Evolutionary conservation across 2,888 invertebrate species (phyloP), one percentile per base, ranked within the genome.

Genomic region (Mamestra brassicae): DNA sequence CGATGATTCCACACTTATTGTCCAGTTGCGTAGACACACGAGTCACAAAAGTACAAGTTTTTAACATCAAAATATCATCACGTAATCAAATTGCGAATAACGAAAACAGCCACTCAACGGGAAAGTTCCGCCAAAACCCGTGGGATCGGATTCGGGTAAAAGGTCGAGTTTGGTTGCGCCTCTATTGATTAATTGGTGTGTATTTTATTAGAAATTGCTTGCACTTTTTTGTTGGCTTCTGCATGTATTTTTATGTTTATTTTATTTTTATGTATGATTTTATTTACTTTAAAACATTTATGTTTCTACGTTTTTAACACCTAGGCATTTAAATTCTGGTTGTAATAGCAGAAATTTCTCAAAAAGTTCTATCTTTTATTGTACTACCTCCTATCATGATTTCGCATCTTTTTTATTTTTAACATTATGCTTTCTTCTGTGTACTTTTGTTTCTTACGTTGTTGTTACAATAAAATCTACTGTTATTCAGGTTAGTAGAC

Each of bases 191-290:
- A 76, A 69, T 45, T 58, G 71, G 58, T 72, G 60, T 64, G 26
- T 42, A 64, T 57, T 74, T 72, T 52, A 34, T 65, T 52, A 66
- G 52, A 63, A 73, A 55, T 66, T 75, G 80, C 79, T 78, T 86
- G 86, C 73, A 79, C n/a, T 80, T 84, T 81, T 80, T 66, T 80
- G 78, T 77, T 67, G 57, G 80, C 76, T 79, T 84, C 76, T 82
- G 86, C 86, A 86, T 84, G 82, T 6, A 45, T 17, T 75, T 57
- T 74, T 81, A 64, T 74, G 63, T 76, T 71, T 60, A 54, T 36
- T 54, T 71, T 13, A 45, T 15, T 66, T 55, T 52, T 17, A 52
- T 3, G 50, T 67, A 17, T 52, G 47, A 8, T 61, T 34, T 36
- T 61, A 0, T 67, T 75, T 66, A 8, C 36, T 7, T 54, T 38